A percentile compares a stretch with the other conserved stretches of the same genome.
phyloP scores from a whole-genome alignment of 2,888 invertebrate genomes.

The Pardosa pseudoannulata region DNA sequence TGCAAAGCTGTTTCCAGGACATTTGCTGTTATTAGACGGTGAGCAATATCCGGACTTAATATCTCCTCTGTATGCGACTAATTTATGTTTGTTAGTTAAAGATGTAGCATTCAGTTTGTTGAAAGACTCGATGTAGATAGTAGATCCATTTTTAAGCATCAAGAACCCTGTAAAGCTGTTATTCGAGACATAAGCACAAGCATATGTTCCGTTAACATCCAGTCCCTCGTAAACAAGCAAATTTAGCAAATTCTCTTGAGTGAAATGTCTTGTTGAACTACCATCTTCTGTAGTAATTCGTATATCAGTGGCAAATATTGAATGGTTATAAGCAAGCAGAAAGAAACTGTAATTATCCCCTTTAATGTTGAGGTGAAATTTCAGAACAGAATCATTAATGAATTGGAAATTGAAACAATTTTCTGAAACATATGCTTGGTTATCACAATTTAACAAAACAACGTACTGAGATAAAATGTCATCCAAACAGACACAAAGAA shows the following conservation, averaged over 20 bases:
- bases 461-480: too few relatives aligned
- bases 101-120: not conserved
- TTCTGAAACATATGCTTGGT: too few relatives aligned
- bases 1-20: not conserved
- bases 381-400: not conserved
- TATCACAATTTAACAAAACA: too few relatives aligned
- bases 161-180: not conserved
- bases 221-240: slow-evolving; percentile 25
- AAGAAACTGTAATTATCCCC: too few relatives aligned
- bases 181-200: not conserved
- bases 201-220: not conserved
- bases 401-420: not conserved
- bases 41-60: not conserved
- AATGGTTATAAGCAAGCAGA: not conserved
- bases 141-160: slow-evolving; percentile 9
- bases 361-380: not conserved
- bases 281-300: not conserved
- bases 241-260: too few relatives aligned
- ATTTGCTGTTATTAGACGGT: not conserved
- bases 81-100: too few relatives aligned
- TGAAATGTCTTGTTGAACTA: not conserved
- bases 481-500: too few relatives aligned
- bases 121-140: not conserved
- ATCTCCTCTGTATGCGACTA: not conserved
- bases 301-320: not conserved